Conservation (phyloP, 2,113 vertebrate species). For the Cyrtonyx montezumae region DNA sequence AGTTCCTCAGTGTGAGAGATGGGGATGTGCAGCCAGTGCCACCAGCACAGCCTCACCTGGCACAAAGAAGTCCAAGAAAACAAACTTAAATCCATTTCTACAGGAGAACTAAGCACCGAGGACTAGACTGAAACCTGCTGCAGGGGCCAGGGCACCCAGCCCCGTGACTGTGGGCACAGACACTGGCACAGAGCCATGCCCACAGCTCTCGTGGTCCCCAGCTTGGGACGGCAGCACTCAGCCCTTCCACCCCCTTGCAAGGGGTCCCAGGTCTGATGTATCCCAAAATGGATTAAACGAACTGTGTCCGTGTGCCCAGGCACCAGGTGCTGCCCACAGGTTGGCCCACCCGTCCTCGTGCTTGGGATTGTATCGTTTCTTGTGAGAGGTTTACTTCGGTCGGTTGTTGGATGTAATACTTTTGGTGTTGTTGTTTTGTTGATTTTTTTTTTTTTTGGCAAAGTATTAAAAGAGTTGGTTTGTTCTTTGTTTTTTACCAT, state of each 20-base stretch:
- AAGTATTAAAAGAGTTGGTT: conserved; percentile 70
- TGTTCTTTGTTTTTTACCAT: conserved; percentile 55
- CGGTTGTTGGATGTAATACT: conserved; percentile 33
- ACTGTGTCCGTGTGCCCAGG: not conserved
- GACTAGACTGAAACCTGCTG: not conserved
- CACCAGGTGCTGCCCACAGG: not conserved
- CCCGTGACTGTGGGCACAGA: not conserved
- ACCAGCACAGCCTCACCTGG: not conserved
- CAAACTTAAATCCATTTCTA: not conserved
- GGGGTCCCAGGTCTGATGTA: not conserved
- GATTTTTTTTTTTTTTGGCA: conserved; percentile 63
- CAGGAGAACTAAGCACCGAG: not conserved
- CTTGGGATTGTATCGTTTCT: conserved; percentile 70
- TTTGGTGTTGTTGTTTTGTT: not conserved
- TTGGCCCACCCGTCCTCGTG: conserved; percentile 5
- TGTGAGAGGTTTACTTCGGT: conserved; percentile 79
- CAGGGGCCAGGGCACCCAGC: too few relatives aligned
- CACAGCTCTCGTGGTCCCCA: rapidly evolving
- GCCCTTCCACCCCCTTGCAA: not conserved
- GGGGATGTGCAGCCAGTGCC: not conserved
- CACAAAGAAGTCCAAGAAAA: not conserved
- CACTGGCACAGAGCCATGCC: rapidly evolving
- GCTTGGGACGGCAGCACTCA: rapidly evolving
- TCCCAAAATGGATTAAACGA: not conserved
- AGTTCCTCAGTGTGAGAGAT: not conserved